Conservation (phyloP, 2,113 vertebrate species). For the Chunga burmeisteri region DNA sequence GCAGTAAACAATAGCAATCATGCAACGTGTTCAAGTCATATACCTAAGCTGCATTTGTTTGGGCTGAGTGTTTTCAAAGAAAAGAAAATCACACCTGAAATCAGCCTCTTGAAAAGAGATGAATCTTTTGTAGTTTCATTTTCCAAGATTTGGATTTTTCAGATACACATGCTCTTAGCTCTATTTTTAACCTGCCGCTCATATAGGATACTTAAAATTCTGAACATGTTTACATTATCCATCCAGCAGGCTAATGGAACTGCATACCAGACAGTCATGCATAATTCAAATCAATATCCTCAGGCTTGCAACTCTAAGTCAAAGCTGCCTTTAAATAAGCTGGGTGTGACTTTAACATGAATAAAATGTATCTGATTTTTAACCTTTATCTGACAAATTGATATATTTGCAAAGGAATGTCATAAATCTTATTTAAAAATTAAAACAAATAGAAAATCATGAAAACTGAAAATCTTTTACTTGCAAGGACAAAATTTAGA, state of each 20-base stretch:
- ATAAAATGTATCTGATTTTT: slow-evolving; percentile 76
- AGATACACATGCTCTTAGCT: slow-evolving; percentile 73
- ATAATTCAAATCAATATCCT: slow-evolving; percentile 84
- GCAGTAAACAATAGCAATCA: neutral
- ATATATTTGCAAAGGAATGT: slow-evolving; percentile 60
- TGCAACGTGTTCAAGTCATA: neutral
- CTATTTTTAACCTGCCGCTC: slow-evolving; percentile 81
- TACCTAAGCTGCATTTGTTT: neutral
- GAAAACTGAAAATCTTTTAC: neutral
- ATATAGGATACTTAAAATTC: slow-evolving; percentile 81
- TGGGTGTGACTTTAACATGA: slow-evolving; percentile 77
- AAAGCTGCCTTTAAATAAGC: slow-evolving; percentile 80
- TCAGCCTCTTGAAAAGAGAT: slow-evolving; percentile 46
- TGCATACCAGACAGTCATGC: slow-evolving; percentile 82
- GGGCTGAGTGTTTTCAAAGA: slow-evolving; percentile 2
- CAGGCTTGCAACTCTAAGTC: slow-evolving; percentile 79
- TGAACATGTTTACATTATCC: slow-evolving; percentile 81
- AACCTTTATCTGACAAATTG: slow-evolving; percentile 75
- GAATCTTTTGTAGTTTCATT: slow-evolving; percentile 35
- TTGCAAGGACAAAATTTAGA: slow-evolving; percentile 27
- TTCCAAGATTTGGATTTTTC: slow-evolving; percentile 67
- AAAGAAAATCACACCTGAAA: slow-evolving; percentile 25
- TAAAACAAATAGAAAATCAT: slow-evolving; percentile 46
- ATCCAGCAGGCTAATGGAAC: slow-evolving; percentile 81
- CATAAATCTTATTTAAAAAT: slow-evolving; percentile 61